Conservation (phyloP, 1,140 invertebrate genomes). For the Neodiprion virginianus region DNA sequence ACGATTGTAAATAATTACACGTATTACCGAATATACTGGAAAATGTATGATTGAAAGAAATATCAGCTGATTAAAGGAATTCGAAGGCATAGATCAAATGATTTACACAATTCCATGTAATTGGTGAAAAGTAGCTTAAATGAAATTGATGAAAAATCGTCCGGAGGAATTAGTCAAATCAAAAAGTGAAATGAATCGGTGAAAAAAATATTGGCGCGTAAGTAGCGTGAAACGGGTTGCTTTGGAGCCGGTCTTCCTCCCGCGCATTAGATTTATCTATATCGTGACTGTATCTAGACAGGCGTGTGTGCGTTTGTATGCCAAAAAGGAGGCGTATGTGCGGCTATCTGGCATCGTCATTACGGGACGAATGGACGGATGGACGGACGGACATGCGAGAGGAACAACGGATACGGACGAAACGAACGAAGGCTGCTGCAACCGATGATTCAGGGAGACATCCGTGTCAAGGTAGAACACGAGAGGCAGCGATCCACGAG, state of each 20-base stretch:
- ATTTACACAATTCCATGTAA: too few relatives aligned
- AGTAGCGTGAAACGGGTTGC: not conserved
- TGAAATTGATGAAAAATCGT: too few relatives aligned
- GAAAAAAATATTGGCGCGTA: too few relatives aligned
- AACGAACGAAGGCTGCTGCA: slow-evolving; percentile 21
- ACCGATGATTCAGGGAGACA: slow-evolving; percentile 60
- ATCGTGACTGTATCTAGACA: not conserved
- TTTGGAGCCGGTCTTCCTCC: not conserved
- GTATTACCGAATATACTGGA: too few relatives aligned
- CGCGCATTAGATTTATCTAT: not conserved
- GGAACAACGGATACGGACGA: slow-evolving; percentile 42
- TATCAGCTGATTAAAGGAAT: too few relatives aligned
- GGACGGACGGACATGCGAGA: slow-evolving; percentile 32
- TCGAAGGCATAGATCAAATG: too few relatives aligned
- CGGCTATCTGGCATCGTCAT: not conserved
- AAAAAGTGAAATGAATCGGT: too few relatives aligned
- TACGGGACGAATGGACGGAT: not conserved
- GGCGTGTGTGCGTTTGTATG: not conserved
- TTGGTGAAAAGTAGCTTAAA: too few relatives aligned
- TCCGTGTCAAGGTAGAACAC: slow-evolving; percentile 61
- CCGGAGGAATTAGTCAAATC: too few relatives aligned
- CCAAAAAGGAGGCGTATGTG: not conserved
- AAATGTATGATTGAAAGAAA: too few relatives aligned
- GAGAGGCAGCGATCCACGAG: not conserved
- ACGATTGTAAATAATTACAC: too few relatives aligned